These are phyloP conservation scores for Drosophila borborema DNA, from an alignment of 2,888 invertebrate genomes.

Conservation along the genomic window DNA sequence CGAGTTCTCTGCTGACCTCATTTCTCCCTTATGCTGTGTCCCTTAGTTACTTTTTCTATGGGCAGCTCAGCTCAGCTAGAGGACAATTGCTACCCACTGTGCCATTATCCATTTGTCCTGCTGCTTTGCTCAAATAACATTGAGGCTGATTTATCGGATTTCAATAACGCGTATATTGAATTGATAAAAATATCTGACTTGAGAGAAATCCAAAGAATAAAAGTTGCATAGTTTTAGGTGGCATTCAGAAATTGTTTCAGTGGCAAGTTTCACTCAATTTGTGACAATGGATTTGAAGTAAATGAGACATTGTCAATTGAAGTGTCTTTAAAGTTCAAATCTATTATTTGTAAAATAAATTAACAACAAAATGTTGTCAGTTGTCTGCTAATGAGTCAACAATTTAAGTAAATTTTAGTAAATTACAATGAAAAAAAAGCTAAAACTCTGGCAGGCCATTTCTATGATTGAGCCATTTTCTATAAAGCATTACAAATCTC, in stretches of 20 bases:
- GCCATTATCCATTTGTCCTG: background rate
- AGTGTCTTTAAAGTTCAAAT: background rate
- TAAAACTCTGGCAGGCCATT: background rate
- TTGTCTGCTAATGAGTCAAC: conserved; percentile 39
- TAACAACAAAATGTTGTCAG: conserved; percentile 16
- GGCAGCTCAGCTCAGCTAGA: background rate
- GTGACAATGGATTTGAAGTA: background rate
- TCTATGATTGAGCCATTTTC: background rate
- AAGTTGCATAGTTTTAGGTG: conserved; percentile 38
- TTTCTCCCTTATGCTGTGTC: conserved; percentile 17
- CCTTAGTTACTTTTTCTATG: background rate
- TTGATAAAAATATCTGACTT: background rate
- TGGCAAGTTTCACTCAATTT: background rate
- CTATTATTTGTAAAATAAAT: conserved; percentile 3
- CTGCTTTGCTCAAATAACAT: conserved; percentile 1
- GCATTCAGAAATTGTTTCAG: conserved; percentile 4
- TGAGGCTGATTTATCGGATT: background rate
- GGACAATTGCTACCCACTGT: conserved; percentile 31
- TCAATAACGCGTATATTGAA: conserved; percentile 5
- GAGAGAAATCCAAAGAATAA: background rate
- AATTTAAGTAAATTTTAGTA: conserved; percentile 20
- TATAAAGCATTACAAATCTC: background rate
- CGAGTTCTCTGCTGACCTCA: conserved; percentile 38
- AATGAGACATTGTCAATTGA: conserved; percentile 16
- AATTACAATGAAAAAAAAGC: background rate